Evolutionary conservation across 2,888 invertebrate species (phyloP).

Genomic region (Boloria selene): DNA sequence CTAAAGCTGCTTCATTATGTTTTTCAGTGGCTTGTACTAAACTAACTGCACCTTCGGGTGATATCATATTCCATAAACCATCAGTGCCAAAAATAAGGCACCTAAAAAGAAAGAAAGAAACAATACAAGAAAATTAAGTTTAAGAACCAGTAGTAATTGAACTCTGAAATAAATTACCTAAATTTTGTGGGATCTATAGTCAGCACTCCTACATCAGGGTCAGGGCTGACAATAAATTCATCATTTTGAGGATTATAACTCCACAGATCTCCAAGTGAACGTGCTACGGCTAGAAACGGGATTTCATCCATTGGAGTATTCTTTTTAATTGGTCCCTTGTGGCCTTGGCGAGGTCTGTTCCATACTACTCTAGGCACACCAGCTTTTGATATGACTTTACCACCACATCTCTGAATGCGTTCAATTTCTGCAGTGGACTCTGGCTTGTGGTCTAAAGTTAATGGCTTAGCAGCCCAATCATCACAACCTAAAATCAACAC

Average conservation of each 20-base stretch:
- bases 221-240: constrained; percentile 98
- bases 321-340: constrained; percentile 91
- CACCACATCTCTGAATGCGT: constrained; percentile 91
- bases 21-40: constrained; percentile 91
- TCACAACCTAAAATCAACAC: constrained; percentile 54
- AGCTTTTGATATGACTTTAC: constrained; percentile 87
- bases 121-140: background rate
- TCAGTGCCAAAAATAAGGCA: constrained; percentile 98
- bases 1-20: constrained; percentile 87
- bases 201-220: constrained; percentile 95
- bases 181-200: constrained; percentile 89
- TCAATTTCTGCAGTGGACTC: constrained; percentile 92
- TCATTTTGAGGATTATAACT: constrained; percentile 95
- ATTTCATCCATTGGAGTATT: constrained; percentile 96
- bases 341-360: constrained; percentile 93
- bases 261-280: constrained; percentile 98
- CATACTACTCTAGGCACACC: constrained; percentile 98
- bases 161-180: constrained; percentile 61
- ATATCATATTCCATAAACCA: constrained; percentile 98
- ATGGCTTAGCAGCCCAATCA: constrained; percentile 89
- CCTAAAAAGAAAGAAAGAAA: constrained; percentile 60
- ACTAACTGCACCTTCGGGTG: constrained; percentile 90
- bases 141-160: background rate
- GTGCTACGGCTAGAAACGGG: constrained; percentile 97
- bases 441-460: constrained; percentile 98